These are phyloP conservation scores for Notarius quadriscutis DNA, from an alignment of 2,113 vertebrate genomes.

Conservation along the genomic window DNA sequence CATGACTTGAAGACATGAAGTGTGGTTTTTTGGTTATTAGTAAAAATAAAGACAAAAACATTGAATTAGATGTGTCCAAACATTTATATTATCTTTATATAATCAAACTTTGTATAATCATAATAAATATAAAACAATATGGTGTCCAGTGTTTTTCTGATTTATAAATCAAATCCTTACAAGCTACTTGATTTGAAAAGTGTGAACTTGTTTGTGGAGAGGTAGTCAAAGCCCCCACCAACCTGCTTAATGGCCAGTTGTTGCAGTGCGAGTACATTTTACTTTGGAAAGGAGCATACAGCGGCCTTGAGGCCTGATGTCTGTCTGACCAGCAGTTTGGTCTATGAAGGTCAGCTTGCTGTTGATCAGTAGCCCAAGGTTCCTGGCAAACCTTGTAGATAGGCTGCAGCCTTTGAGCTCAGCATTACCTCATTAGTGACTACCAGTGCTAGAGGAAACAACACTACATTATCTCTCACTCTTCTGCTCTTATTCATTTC, in stretches of 20 bases:
- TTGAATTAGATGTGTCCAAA: too few species aligned
- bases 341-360: slow-evolving; percentile 1
- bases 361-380: slow-evolving; percentile 19
- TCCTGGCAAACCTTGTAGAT: background rate
- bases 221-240: background rate
- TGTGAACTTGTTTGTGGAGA: background rate
- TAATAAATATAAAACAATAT: too few species aligned
- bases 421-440: slow-evolving; percentile 29
- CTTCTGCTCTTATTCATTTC: background rate
- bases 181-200: background rate
- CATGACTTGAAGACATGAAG: too few species aligned
- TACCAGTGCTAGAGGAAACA: slow-evolving; percentile 29
- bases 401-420: slow-evolving; percentile 24
- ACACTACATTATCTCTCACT: background rate
- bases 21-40: too few species aligned
- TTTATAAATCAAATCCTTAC: background rate
- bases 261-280: background rate
- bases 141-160: background rate
- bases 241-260: background rate
- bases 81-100: too few species aligned
- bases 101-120: too few species aligned
- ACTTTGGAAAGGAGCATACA: background rate
- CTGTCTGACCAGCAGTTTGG: background rate
- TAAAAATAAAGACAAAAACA: too few species aligned
- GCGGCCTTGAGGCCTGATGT: background rate